These are phyloP conservation scores for Drosophila sturtevanti DNA, from an alignment of 1,140 invertebrate species.

Conservation along the genomic window DNA sequence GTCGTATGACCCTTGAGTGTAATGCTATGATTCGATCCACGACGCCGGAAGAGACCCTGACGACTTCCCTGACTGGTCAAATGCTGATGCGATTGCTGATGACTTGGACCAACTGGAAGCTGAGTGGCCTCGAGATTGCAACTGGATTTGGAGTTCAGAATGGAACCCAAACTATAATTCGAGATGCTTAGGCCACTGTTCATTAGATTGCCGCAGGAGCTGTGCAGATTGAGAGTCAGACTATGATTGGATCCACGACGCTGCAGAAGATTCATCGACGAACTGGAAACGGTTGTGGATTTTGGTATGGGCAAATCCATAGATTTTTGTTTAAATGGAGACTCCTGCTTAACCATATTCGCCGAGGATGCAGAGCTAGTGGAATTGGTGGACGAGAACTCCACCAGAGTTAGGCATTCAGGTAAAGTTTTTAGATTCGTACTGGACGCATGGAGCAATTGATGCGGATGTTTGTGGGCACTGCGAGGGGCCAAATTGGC, in stretches of 20 bases:
- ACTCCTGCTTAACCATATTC: slow-evolving; percentile 35
- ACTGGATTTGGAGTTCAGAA: slow-evolving; percentile 73
- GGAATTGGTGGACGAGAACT: slow-evolving; percentile 82
- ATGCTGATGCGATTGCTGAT: slow-evolving; percentile 18
- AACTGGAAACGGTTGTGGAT: slow-evolving; percentile 54
- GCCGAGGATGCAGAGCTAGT: slow-evolving; percentile 3
- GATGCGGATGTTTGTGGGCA: slow-evolving; percentile 70
- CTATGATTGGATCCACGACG: slow-evolving; percentile 95
- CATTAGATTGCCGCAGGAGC: slow-evolving; percentile 77
- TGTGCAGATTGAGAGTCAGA: slow-evolving; percentile 87
- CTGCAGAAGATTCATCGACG: slow-evolving; percentile 86
- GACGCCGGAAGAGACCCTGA: slow-evolving; percentile 89
- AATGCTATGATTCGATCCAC: slow-evolving; percentile 95
- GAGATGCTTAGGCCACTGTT: slow-evolving; percentile 73
- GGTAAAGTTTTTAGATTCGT: slow-evolving; percentile 87
- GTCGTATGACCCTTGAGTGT: slow-evolving; percentile 84
- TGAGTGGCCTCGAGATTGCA: slow-evolving; percentile 58
- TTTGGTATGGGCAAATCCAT: slow-evolving; percentile 60
- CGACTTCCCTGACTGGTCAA: slow-evolving; percentile 73
- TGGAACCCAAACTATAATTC: slow-evolving; percentile 72
- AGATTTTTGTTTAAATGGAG: slow-evolving; percentile 75
- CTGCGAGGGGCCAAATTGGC: slow-evolving; percentile 59
- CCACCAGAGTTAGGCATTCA: slow-evolving; percentile 86
- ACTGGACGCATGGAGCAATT: slow-evolving; percentile 84
- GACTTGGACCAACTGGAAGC: slow-evolving; percentile 3